These are phyloP conservation scores for Nephrotoma guestfalica DNA, from an alignment of 2,888 invertebrate species.

Conservation along the genomic window DNA sequence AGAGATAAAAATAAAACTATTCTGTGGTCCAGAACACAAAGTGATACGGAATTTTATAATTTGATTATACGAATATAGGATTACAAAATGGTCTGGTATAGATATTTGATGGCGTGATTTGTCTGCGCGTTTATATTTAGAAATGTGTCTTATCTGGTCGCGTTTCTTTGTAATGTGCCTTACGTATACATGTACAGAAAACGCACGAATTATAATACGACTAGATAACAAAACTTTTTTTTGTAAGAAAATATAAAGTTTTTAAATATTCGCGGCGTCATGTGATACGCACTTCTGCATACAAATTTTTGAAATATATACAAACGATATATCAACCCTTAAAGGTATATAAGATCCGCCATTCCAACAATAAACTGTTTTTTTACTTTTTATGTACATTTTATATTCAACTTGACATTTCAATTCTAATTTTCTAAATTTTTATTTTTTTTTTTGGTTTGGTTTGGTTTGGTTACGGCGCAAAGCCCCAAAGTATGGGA, in stretches of 20 bases:
- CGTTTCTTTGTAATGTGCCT: background rate
- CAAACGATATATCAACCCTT: background rate
- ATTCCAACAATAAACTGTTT: background rate
- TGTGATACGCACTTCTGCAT: slow-evolving; percentile 3
- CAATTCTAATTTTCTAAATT: background rate
- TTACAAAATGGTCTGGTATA: background rate
- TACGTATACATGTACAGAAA: background rate
- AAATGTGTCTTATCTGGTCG: background rate
- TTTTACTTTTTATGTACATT: background rate
- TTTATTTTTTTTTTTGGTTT: background rate
- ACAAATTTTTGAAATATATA: slow-evolving; percentile 1
- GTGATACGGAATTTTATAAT: background rate
- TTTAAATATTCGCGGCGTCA: background rate
- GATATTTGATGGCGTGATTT: background rate
- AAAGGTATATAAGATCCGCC: background rate
- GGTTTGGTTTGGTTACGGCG: background rate
- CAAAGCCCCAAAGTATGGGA: background rate
- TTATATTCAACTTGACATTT: background rate
- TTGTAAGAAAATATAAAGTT: background rate
- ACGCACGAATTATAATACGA: background rate
- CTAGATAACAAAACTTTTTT: background rate
- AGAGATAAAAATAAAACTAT: background rate
- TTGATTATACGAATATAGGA: background rate
- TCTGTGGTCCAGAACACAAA: background rate
- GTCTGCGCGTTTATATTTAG: background rate